Base-by-base conservation (phyloP, 1,140 invertebrate genomes). In the Aricia agestis region DNA sequence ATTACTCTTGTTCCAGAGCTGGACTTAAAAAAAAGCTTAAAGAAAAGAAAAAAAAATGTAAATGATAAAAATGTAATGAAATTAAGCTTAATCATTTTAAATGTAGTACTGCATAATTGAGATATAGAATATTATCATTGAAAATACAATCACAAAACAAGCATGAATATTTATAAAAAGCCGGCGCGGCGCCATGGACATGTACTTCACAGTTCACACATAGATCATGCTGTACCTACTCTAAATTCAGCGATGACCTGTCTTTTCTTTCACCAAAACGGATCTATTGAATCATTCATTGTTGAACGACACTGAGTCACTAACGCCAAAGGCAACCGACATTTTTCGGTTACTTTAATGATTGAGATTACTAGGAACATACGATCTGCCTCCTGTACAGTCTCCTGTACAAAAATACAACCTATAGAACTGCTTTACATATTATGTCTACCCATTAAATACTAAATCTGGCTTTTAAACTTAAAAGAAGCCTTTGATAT, bases 211-310 rank as follows among this genome's bases (percentile, higher is more conserved):
- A n/a, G n/a, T 10, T 18, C 9, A 15, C 7, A 67, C 31, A 36
- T 17, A 67, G 32, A 65, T 68, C 74, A 36, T 74, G 68, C 69
- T 73, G 41, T 25, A 25, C 25, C 25, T 74, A 67, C 63, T 78
- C 72, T 80, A 81, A 80, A 82, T 81, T 75, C 58, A 73, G 73
- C 71, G 81, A 81, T 85, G 83, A 81, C 72, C 72, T 71, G 75
- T 77, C 69, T 68, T 67, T 76, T 83, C 78, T 85, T 83, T 82
- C 82, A 74, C 82, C 76, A 80, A 81, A 82, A 77, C 76, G 74
- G 77, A 75, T 68, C 73, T 67, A 81, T 78, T 85, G 81, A 83
- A 83, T 84, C 82, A 85, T 74, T 74, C 73, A 75, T 69, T 79
- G 73, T 73, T 70, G 57, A 42, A 52, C 11, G 45, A 66, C 72